A percentile compares a stretch with the other conserved stretches of the same genome.
Evolutionary conservation across 2,888 invertebrate species (phyloP).

Genomic region (Aproaerema taeniolella): DNA sequence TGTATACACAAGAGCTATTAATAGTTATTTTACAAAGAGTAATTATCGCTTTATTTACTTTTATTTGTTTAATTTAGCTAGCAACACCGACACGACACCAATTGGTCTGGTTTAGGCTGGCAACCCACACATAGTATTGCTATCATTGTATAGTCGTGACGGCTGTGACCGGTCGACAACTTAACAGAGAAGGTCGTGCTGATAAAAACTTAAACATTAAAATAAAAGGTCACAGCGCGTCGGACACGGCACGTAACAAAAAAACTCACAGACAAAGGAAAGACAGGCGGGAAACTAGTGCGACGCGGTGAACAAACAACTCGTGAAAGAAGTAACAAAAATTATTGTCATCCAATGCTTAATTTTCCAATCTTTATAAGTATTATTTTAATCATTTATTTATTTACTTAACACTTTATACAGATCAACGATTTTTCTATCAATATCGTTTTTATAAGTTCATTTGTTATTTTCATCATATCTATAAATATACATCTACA

Average conservation of each 20-base stretch:
- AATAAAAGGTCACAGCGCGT: too few species aligned
- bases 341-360: conserved; percentile 77
- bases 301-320: conserved; percentile 35
- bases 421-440: conserved; percentile 50
- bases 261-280: too few species aligned
- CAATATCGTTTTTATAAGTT: conserved; percentile 26
- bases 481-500: conserved; percentile 53
- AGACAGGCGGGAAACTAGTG: conserved; percentile 1
- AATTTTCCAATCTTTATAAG: conserved; percentile 58
- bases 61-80: conserved; percentile 37
- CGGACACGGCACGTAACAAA: too few species aligned
- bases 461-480: conserved; percentile 35
- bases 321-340: conserved; percentile 61
- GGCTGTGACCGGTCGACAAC: conserved; percentile 6
- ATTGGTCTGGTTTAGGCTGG: conserved; percentile 63
- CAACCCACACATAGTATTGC: conserved; percentile 57
- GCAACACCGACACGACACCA: conserved; percentile 67
- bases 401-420: conserved; percentile 62
- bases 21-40: conserved; percentile 38
- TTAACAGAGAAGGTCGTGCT: conserved; percentile 11
- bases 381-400: conserved; percentile 45
- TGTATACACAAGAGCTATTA: conserved; percentile 47
- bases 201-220: conserved; percentile 3
- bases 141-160: conserved; percentile 31
- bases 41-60: conserved; percentile 30